Evolutionary conservation across 2,113 vertebrate genomes (phyloP).

Genomic region (Columba janthina): DNA sequence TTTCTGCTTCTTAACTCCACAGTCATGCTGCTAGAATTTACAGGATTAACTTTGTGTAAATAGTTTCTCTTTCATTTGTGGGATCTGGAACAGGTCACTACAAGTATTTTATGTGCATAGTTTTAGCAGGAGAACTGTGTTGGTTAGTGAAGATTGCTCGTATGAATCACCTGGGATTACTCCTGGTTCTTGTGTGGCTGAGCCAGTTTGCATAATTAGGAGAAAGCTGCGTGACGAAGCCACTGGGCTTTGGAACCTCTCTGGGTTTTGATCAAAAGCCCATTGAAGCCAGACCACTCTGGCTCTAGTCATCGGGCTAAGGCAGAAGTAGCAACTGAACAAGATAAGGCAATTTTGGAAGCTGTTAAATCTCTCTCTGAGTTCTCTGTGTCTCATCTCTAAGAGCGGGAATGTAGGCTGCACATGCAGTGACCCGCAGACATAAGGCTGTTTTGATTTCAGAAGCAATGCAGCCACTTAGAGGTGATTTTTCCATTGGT

Average conservation of each 20-base stretch:
- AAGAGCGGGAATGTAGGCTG: background rate
- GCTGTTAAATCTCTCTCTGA: background rate
- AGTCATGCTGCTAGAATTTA: constrained; percentile 24
- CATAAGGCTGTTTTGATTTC: background rate
- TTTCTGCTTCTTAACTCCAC: background rate
- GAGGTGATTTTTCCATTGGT: background rate
- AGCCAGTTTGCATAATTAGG: constrained; percentile 20
- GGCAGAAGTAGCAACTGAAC: background rate
- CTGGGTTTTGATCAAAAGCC: constrained; percentile 34
- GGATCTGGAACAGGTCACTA: constrained; percentile 32
- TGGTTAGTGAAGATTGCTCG: background rate
- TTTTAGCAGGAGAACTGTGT: constrained; percentile 7
- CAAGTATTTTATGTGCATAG: background rate
- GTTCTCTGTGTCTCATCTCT: rapidly evolving
- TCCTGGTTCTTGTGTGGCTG: constrained; percentile 17
- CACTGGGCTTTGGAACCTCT: constrained; percentile 15
- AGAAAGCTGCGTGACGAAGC: background rate
- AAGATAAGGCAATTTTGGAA: background rate
- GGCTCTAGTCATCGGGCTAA: background rate
- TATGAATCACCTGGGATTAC: constrained; percentile 24
- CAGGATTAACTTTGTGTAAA: constrained; percentile 20
- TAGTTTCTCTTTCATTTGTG: constrained; percentile 33
- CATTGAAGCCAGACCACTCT: background rate
- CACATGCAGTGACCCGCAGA: background rate
- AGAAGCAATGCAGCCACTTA: background rate